Base-by-base conservation (phyloP, 2,113 vertebrate genomes). In the Atherinomorus stipes region DNA sequence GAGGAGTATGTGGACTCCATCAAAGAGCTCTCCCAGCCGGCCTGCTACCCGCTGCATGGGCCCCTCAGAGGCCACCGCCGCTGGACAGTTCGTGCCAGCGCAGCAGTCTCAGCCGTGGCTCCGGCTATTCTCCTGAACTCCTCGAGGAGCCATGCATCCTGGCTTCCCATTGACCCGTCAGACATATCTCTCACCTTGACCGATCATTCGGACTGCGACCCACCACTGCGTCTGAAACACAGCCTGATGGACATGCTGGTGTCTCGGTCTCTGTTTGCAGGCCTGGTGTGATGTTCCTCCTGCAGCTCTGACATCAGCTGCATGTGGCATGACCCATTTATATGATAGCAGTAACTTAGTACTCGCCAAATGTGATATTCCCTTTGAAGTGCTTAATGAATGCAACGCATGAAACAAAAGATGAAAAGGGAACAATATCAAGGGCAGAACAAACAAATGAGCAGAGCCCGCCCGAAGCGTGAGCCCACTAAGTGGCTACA, bases 1-100 rank as follows among this genome's bases (percentile, higher is more conserved):
- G 79, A 92, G 57, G 76, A 91, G 15, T 92, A 91, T 16, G 8
- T 85, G 37, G 81, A 88, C 66, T 92, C 90, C 66, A 91, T 94
- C 38, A 87, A 59, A 49, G 88, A 88, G 71, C 88, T 92, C 25
- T 89, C 90, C n/a, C 90, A 90, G 76, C 86, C 84, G 0, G 68
- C 85, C 7, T 69, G 72, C 1, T 89, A 81, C 64, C 85, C 83
- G 18, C 85, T 82, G 4, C 89, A 91, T 0, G 86, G 86, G 21
- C 84, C 85, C 21, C 84, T 89, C 13, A 82, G 81, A 45, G 78
- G 82, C 8, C 78, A 71, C 75, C 78, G 79, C 18, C 22, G 50
- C 38, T 79, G 76, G 78, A 70, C 54, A 49, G 60, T 44, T 1
- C 71, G 61, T 10, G 26, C 42, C 2, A 15, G 25, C 37, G 56